phyloP scores from a whole-genome alignment of 23 tunicate species.

The Ascidia mentula region DNA sequence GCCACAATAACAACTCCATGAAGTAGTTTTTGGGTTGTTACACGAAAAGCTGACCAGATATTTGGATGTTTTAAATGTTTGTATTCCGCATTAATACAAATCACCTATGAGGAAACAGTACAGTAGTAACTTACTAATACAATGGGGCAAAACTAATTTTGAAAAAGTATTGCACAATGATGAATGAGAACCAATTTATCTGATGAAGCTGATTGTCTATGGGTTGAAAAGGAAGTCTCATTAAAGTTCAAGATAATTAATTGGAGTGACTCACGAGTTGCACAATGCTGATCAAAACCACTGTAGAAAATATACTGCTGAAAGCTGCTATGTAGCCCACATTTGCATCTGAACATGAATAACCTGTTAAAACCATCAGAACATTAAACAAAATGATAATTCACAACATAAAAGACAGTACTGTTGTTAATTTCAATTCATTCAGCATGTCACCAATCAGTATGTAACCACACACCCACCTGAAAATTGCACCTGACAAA shows the following conservation, averaged over 20 bases:
- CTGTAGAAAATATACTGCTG: slow-evolving; percentile 48
- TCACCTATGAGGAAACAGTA: slow-evolving; percentile 20
- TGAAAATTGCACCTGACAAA: slow-evolving; percentile 80
- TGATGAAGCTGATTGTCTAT: not conserved
- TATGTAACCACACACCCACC: slow-evolving; percentile 14
- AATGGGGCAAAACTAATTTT: not conserved
- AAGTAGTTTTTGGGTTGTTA: slow-evolving; percentile 80
- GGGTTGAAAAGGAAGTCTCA: not conserved
- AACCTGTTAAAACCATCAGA: slow-evolving; percentile 24
- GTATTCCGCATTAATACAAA: slow-evolving; percentile 76
- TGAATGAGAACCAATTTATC: not conserved
- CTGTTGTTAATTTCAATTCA: too few species aligned
- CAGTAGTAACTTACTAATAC: not conserved
- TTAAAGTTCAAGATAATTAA: not conserved
- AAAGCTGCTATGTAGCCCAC: slow-evolving; percentile 72
- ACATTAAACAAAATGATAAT: too few species aligned
- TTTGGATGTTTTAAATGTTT: slow-evolving; percentile 48
- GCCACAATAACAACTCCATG: slow-evolving; percentile 65
- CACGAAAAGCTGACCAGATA: slow-evolving; percentile 56
- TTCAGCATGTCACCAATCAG: too few species aligned
- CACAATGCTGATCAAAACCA: slow-evolving; percentile 44
- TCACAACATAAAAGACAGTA: too few species aligned
- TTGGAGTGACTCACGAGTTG: slow-evolving; percentile 55
- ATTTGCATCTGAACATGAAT: slow-evolving; percentile 63
- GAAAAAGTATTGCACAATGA: not conserved